Base-by-base conservation (phyloP, 2,797 vertebrate species). In the Rhincodon typus region DNA sequence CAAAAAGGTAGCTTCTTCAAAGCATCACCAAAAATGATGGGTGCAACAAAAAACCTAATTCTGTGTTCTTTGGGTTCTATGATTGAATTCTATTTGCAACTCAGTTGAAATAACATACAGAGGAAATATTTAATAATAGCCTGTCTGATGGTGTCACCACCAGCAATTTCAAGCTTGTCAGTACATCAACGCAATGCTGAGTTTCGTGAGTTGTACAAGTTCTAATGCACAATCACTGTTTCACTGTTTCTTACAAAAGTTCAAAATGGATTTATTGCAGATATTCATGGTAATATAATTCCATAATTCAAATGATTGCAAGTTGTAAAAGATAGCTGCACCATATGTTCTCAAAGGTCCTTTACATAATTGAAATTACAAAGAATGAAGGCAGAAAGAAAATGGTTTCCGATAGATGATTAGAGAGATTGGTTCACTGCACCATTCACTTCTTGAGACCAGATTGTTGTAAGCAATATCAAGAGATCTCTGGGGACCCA, bases 401-500 rank as follows among this genome's bases (percentile, higher is more conserved):
- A 96, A 98, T 97, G 97, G 97, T 97, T 98, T 98, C 98, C 97
- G 98, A 97, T 98, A 98, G 98, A 98, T 98, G 98, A 99, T 99
- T 98, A 99, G 98, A 97, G 98, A 98, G 98, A 99, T 99, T 98
- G 98, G 98, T 98, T 98, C 98, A 97, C 97, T 97, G 97, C 46
- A 97, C 97, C 97, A 97, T 98, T 98, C 97, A 97, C 96, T 97
- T 97, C 96, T 97, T 97, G 96, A 96, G 97, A 96, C 97, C 96
- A 97, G 97, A 97, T 97, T 97, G 97, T 97, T 97, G 97, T 96
- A 97, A 97, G 97, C 96, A 97, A 96, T 96, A 97, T 97, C 97
- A 97, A 98, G 97, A 97, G 97, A 97, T 98, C 98, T 98, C 98
- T 96, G 90, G 98, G 97, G 98, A 98, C 97, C 97, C 98, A 98